Evolutionary conservation across 2,113 vertebrate species (phyloP), one percentile per base, ranked within the genome.

Genomic region (Phycodurus eques): DNA sequence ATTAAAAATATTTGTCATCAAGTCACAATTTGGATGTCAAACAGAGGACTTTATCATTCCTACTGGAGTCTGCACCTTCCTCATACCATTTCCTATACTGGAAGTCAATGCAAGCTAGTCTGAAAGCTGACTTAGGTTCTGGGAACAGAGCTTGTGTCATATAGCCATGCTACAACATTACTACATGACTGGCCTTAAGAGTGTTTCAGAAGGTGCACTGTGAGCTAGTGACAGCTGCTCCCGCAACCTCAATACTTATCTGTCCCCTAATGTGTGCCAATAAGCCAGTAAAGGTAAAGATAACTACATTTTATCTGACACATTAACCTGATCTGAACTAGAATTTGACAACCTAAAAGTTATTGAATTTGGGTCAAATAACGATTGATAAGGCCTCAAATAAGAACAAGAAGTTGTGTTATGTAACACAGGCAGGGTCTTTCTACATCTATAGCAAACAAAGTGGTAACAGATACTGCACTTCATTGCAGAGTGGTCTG

Each of bases 191-290:
- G 72, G 60, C 71, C 67, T 72, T 77, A 63, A 39, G 65, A 62
- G 57, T 6, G 54, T 46, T 14, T 43, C n/a, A 66, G 65, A 78
- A 80, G 72, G 71, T 84, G 78, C 53, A 39, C 43, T 19, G 53
- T 11, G 64, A 63, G 33, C 70, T 13, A 54, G 44, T 1, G 42
- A 51, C 69, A 83, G 64, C 77, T 80, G 78, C 68, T 60, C 65
- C 71, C 49, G 61, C 73, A 59, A 68, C 83, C 79, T 73, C 63
- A 33, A 42, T 60, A 8, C 73, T 79, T 62, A 82, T 83, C 74
- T 72, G 5, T 31, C 47, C 43, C 42, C 12, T 67, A 57, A 17
- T 57, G 67, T 66, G 68, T n/a, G 79, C 71, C 72, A 77, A 70
- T 66, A 68, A 77, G 53, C 75, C 62, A 7, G 49, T 19, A 5